Evolutionary conservation across 1,140 invertebrate species (phyloP).

Genomic region (Venturia canescens): DNA sequence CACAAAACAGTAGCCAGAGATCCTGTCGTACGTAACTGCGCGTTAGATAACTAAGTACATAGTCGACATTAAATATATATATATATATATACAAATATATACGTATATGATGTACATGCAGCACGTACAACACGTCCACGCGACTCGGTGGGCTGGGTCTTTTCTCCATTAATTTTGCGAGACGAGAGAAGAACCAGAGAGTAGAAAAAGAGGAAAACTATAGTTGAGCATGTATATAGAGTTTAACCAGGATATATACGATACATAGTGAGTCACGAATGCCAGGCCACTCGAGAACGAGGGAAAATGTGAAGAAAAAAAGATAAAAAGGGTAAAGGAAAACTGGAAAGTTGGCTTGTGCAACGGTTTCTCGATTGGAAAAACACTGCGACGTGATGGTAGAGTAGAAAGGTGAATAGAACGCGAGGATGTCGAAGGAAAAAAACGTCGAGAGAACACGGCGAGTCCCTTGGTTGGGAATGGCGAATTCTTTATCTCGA

Average conservation of each 20-base stretch:
- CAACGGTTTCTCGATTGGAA: conserved; percentile 42
- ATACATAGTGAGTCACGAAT: conserved; percentile 50
- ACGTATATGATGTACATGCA: neutral
- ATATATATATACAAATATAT: neutral
- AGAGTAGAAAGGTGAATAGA: neutral
- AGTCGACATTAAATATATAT: neutral
- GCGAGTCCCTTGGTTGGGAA: neutral
- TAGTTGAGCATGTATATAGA: neutral
- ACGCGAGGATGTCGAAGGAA: neutral
- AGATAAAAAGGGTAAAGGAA: conserved; percentile 24
- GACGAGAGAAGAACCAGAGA: conserved; percentile 31
- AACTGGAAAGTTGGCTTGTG: conserved; percentile 6
- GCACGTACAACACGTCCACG: conserved; percentile 47
- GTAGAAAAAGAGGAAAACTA: neutral
- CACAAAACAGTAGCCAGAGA: conserved; percentile 18
- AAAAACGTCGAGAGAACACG: neutral
- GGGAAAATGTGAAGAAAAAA: conserved; percentile 31
- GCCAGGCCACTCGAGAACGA: conserved; percentile 46
- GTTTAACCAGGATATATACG: neutral
- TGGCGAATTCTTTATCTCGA: conserved; percentile 35
- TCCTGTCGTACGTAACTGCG: conserved; percentile 17
- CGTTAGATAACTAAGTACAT: conserved; percentile 21
- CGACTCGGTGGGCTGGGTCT: conserved; percentile 43
- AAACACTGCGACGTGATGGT: conserved; percentile 44
- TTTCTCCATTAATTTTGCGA: conserved; percentile 44